phyloP scores from a whole-genome alignment of 2,888 invertebrate genomes.

The Lasioglossum pauxillum region DNA sequence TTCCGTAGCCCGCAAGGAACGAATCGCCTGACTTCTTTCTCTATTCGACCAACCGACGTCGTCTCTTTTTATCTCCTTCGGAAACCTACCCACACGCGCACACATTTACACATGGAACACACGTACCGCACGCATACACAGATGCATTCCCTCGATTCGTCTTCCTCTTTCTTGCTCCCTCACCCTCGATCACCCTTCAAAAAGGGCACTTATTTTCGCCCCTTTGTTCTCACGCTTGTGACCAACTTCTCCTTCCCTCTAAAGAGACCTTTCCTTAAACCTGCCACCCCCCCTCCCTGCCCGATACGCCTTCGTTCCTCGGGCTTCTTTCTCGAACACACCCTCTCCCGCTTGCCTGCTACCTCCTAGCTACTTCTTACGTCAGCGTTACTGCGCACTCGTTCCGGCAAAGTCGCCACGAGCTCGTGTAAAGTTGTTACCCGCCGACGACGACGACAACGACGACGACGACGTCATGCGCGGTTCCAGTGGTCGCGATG shows the following conservation, averaged over 20 bases:
- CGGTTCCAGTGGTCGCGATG: constrained; percentile 50
- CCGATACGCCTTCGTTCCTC: constrained; percentile 53
- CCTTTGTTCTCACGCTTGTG: constrained; percentile 77
- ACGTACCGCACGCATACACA: background rate
- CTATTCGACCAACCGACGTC: constrained; percentile 34
- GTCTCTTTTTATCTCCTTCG: constrained; percentile 50
- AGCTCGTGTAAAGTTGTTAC: constrained; percentile 49
- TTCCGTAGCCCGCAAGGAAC: constrained; percentile 61
- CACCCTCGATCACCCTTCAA: constrained; percentile 72
- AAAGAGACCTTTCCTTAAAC: constrained; percentile 46
- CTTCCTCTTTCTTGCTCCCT: constrained; percentile 61
- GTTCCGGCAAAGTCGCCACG: constrained; percentile 58
- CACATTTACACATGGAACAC: background rate
- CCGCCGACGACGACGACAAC: constrained; percentile 5
- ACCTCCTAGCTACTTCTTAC: constrained; percentile 60
- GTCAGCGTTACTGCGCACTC: constrained; percentile 63
- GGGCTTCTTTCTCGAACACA: constrained; percentile 65
- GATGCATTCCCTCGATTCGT: constrained; percentile 45
- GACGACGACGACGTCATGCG: constrained; percentile 41
- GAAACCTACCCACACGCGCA: constrained; percentile 40
- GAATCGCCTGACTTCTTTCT: constrained; percentile 55
- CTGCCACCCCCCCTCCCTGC: constrained; percentile 41
- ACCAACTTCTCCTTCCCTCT: constrained; percentile 59
- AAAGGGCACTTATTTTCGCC: constrained; percentile 78
- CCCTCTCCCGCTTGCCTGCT: constrained; percentile 58